phyloP scores from a whole-genome alignment of 2,797 vertebrate genomes.

The Scomberomorus guttatus region DNA sequence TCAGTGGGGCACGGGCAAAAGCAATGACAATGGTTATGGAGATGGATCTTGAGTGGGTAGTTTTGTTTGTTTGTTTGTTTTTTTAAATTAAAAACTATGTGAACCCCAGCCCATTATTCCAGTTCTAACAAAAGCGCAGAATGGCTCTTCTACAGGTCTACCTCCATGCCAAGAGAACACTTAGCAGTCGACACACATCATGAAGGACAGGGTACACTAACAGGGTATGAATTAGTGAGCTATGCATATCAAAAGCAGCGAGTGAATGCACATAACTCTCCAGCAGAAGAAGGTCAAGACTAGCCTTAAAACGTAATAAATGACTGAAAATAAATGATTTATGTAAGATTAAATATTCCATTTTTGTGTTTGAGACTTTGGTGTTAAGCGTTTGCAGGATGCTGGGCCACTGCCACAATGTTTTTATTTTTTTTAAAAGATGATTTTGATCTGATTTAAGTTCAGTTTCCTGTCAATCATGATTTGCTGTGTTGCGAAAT shows the following conservation, averaged over 20 bases:
- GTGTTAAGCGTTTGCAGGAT: conserved; percentile 44
- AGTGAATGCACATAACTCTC: conserved; percentile 51
- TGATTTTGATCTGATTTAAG: conserved; percentile 53
- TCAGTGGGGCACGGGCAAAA: conserved; percentile 64
- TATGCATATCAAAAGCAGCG: conserved; percentile 66
- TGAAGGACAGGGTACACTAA: conserved; percentile 51
- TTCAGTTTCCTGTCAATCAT: conserved; percentile 58
- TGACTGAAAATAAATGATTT: conserved; percentile 53
- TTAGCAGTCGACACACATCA: conserved; percentile 59
- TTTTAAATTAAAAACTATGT: conserved; percentile 47
- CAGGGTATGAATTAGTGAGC: conserved; percentile 66
- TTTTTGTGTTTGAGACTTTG: conserved; percentile 42
- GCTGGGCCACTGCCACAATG: neutral
- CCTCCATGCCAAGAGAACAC: conserved; percentile 77
- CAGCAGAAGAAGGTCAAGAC: conserved; percentile 66
- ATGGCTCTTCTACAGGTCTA: conserved; percentile 74
- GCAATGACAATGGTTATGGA: conserved; percentile 80
- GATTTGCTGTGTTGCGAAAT: conserved; percentile 42
- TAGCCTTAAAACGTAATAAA: conserved; percentile 40
- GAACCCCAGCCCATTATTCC: conserved; percentile 70
- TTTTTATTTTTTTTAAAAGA: conserved; percentile 12
- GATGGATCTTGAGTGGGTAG: conserved; percentile 60
- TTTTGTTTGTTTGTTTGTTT: conserved; percentile 33
- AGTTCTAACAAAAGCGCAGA: conserved; percentile 53
- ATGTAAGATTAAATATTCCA: conserved; percentile 38